A percentile compares a stretch with the other conserved stretches of the same genome.
Conservation (phyloP, 2,113 vertebrate genomes). For the Cavia porcellus region DNA sequence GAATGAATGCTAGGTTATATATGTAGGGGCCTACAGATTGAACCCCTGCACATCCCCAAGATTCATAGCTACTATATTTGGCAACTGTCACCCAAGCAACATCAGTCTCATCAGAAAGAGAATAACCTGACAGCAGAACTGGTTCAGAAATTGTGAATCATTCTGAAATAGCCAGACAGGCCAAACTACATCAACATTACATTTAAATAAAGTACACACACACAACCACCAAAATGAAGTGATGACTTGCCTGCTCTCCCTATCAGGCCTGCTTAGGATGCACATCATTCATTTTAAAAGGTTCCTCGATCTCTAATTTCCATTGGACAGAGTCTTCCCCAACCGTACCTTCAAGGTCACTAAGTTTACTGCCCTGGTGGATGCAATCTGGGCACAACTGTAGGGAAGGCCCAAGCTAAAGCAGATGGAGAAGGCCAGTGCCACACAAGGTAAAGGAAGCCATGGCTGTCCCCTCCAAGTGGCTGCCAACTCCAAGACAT, state of each 20-base stretch:
- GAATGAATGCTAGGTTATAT: neutral
- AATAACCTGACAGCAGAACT: slow-evolving; percentile 21
- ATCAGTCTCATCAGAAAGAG: slow-evolving; percentile 53
- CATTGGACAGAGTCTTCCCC: neutral
- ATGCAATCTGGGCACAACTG: neutral
- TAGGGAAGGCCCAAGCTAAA: neutral
- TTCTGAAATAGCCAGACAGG: neutral
- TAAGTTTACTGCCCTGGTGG: neutral
- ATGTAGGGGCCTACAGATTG: neutral
- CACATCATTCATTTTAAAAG: slow-evolving; percentile 31
- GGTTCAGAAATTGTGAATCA: slow-evolving; percentile 67
- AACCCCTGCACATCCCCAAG: neutral
- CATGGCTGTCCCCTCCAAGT: too few species aligned
- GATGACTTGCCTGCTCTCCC: slow-evolving; percentile 63
- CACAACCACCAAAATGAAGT: slow-evolving; percentile 27
- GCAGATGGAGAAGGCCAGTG: neutral
- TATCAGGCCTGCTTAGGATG: slow-evolving; percentile 64
- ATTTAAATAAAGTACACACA: slow-evolving; percentile 46
- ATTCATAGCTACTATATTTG: neutral
- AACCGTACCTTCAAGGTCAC: neutral
- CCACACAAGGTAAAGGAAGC: neutral
- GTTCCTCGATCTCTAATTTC: neutral
- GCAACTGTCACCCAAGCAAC: slow-evolving; percentile 54
- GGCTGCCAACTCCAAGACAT: neutral
- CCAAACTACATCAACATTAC: slow-evolving; percentile 44